Conservation (phyloP, 2,888 invertebrate genomes). For the Mantis religiosa region DNA sequence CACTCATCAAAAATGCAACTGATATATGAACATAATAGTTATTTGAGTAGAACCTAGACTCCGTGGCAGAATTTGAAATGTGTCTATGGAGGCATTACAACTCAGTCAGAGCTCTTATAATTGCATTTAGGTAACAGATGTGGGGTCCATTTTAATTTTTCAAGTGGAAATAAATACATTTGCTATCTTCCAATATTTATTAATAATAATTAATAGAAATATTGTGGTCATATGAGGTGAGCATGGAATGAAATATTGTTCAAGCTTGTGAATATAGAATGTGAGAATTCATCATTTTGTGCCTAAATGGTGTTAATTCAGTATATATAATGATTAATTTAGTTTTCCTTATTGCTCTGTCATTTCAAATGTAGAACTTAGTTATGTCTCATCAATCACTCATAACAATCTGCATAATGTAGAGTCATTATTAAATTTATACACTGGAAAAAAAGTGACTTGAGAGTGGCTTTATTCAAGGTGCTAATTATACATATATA, state of each 20-base stretch:
- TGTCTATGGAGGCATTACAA: neutral
- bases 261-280: neutral
- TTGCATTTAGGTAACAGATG: slow-evolving; percentile 5
- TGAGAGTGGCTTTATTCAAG: slow-evolving; percentile 6
- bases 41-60: slow-evolving; percentile 1
- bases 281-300: neutral
- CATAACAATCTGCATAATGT: neutral
- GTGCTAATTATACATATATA: neutral
- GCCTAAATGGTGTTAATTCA: neutral
- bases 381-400: neutral
- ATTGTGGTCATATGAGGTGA: neutral
- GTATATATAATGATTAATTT: neutral
- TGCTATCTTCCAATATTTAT: neutral
- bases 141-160: slow-evolving; percentile 13
- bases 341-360: neutral
- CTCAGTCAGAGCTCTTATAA: neutral
- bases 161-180: neutral
- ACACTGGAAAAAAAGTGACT: neutral
- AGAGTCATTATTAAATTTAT: neutral
- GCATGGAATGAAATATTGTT: neutral
- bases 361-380: neutral
- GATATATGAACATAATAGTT: slow-evolving; percentile 10
- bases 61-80: neutral
- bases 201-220: neutral
- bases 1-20: neutral